phyloP scores from a whole-genome alignment of 1,140 invertebrate genomes.

The Penaeus chinensis region DNA sequence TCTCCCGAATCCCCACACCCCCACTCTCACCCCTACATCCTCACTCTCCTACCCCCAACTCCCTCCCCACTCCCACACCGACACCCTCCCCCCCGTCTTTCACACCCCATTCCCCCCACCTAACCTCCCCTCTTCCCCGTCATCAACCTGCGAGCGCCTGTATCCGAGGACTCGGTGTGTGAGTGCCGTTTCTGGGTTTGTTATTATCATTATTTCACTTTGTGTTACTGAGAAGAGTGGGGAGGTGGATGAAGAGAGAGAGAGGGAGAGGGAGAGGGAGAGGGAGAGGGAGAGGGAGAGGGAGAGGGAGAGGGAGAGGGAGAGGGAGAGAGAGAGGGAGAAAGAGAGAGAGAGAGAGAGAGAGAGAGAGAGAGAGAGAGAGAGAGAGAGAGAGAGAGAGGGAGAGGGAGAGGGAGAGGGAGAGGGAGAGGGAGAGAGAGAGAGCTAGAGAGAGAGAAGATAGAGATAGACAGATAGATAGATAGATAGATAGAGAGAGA shows the following conservation, averaged over 20 bases:
- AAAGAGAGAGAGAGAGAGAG: background rate
- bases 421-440: background rate
- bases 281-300: background rate
- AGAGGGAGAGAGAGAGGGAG: background rate
- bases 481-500: background rate
- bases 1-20: background rate
- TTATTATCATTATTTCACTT: background rate
- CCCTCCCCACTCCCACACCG: too few species aligned
- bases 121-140: too few species aligned
- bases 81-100: too few species aligned
- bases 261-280: background rate
- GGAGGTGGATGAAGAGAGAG: background rate
- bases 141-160: too few species aligned
- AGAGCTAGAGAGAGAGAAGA: background rate
- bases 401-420: background rate
- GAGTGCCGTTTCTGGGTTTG: background rate
- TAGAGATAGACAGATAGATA: background rate
- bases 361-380: background rate
- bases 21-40: too few species aligned
- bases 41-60: too few species aligned
- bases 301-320: background rate
- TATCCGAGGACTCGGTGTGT: too few species aligned
- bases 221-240: background rate
- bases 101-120: too few species aligned
- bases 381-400: background rate